These are phyloP conservation scores for Barbus barbus DNA, from an alignment of 2,113 vertebrate genomes.

Conservation along the genomic window DNA sequence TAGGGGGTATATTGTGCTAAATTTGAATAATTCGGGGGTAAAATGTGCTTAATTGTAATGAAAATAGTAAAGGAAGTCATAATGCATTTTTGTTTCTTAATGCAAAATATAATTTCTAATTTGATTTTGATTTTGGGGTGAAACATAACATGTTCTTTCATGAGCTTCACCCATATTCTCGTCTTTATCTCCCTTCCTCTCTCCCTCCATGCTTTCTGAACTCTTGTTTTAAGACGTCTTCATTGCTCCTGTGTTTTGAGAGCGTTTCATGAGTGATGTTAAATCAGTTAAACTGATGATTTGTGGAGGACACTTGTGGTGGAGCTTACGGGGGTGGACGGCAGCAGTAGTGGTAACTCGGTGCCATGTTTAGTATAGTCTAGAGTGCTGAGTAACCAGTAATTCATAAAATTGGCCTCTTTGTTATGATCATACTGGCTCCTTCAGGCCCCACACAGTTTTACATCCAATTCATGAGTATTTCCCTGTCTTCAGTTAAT, in stretches of 20 bases:
- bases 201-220: background rate
- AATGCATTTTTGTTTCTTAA: background rate
- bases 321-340: background rate
- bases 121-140: background rate
- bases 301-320: conserved; percentile 31
- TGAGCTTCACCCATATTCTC: background rate
- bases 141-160: background rate
- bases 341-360: conserved; percentile 12
- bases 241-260: background rate
- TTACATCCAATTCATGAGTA: conserved; percentile 18
- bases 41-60: background rate
- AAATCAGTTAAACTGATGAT: conserved; percentile 1
- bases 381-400: conserved; percentile 37
- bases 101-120: background rate
- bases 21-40: too few species aligned
- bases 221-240: background rate
- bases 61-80: too few species aligned
- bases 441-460: conserved; percentile 40
- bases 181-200: background rate
- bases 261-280: background rate
- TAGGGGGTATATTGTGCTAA: background rate
- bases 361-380: conserved; percentile 42
- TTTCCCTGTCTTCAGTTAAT: conserved; percentile 23
- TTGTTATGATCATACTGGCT: conserved; percentile 44
- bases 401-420: conserved; percentile 44